Evolutionary conservation across 2,113 vertebrate species (phyloP).

Genomic region (Procapra przewalskii): DNA sequence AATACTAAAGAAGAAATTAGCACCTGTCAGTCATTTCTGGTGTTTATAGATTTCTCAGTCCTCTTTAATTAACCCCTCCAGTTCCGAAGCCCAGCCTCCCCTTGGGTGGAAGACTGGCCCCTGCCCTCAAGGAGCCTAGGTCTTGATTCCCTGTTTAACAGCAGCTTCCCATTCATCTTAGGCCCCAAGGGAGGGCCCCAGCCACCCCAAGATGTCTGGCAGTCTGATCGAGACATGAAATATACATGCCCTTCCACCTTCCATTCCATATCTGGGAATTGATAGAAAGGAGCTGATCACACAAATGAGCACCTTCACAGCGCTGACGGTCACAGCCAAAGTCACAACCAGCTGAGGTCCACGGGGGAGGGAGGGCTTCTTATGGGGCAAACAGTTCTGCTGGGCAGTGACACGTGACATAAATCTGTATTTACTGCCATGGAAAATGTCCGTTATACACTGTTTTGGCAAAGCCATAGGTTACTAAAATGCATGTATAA

Average conservation of each 20-base stretch:
- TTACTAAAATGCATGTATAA: background rate
- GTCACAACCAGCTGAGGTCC: background rate
- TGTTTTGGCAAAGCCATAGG: background rate
- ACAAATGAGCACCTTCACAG: accelerated
- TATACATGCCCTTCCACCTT: background rate
- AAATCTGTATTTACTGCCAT: background rate
- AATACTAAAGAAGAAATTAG: constrained; percentile 85
- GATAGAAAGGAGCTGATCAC: background rate
- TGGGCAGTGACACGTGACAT: background rate
- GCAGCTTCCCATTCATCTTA: background rate
- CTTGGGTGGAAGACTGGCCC: background rate
- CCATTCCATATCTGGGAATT: background rate
- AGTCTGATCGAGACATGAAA: background rate
- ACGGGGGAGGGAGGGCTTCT: accelerated
- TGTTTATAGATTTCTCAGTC: constrained; percentile 80
- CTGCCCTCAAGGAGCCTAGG: background rate
- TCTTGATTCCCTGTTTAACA: background rate
- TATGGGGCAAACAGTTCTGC: background rate
- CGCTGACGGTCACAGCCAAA: background rate
- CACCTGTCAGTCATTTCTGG: constrained; percentile 81
- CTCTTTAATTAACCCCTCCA: constrained; percentile 81
- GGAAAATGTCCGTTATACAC: background rate
- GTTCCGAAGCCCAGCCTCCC: constrained; percentile 68
- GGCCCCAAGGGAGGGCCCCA: background rate
- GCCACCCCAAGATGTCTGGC: background rate